Base-by-base conservation (phyloP, 2,797 vertebrate species). In the Pterois miles region DNA sequence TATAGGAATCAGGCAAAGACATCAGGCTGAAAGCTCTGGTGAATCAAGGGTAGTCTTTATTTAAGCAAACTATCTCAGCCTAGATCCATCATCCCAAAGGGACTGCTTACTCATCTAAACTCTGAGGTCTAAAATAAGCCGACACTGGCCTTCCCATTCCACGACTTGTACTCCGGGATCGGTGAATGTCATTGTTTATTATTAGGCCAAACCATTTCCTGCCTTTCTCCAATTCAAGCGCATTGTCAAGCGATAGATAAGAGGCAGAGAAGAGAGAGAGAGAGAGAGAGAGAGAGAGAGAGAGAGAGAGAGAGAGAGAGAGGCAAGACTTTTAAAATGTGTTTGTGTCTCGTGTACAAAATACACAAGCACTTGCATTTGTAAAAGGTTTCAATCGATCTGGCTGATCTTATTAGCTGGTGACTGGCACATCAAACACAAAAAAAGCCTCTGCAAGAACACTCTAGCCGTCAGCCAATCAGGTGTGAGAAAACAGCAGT, bases 191-290 rank as follows among this genome's bases (percentile, higher is more conserved):
- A 92, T 90, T 95, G 93, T 94, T 94, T 94, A 94, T 94, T 93
- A 93, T 94, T 91, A 91, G 94, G 89, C 86, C 84, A 66, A 89
- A 91, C 89, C 86, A 89, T 90, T 95, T 94, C 94, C 93, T 93
- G 90, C 70, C 89, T 90, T 90, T 92, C 89, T 93, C 90, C 86
- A 83, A 88, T 89, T 91, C 72, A 75, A 90, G 80, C 81, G 86
- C 74, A 91, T 80, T 81, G 82, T 86, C 57, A 6, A 86, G 81
- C 4, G 33, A 84, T 72, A 66, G 84, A 80, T 65, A 64, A 46
- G 64, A 83, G 63, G 50, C 56, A 65, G 53, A 68, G 65, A 78
- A 14, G 23, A 67, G 56, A 20, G 54, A 53, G 68, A 58, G 76
- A 78, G 63, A 67, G 53, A 68, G 54, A 27, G 78, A 52, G 77